Percentiles rank a stretch among this genome's conserved stretches.
phyloP scores from a whole-genome alignment of 2,888 invertebrate species.

The Strigamia maritima region DNA sequence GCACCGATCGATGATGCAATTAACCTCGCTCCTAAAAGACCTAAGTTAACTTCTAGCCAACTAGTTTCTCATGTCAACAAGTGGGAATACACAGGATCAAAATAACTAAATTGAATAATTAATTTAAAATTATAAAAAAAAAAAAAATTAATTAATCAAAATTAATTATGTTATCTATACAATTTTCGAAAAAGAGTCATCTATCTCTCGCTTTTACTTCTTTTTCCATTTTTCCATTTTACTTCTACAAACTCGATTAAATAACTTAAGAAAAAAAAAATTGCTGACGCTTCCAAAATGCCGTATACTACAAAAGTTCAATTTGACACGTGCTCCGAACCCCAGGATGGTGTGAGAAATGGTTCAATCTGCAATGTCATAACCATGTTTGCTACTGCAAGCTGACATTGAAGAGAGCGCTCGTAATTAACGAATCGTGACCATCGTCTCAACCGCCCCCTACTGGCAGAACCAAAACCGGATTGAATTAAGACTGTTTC shows the following conservation, averaged over 20 bases:
- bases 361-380: constrained; percentile 27
- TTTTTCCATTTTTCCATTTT: too few species aligned
- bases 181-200: too few species aligned
- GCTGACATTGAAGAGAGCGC: constrained; percentile 28
- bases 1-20: constrained; percentile 9
- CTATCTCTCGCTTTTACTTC: too few species aligned
- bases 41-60: not conserved
- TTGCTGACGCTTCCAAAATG: not conserved
- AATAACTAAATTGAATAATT: not conserved
- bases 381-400: constrained; percentile 32
- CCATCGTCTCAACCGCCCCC: not conserved
- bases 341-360: constrained; percentile 23
- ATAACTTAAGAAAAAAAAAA: not conserved
- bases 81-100: not conserved
- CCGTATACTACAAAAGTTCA: not conserved
- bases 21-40: not conserved
- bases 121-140: too few species aligned
- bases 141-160: too few species aligned
- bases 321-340: constrained; percentile 13
- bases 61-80: constrained; percentile 7
- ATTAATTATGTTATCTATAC: too few species aligned
- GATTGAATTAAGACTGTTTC: constrained; percentile 22
- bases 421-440: constrained; percentile 32
- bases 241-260: constrained; percentile 20
- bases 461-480: constrained; percentile 19